Conservation (phyloP, 2,888 invertebrate genomes). For the Cerastoderma edule region DNA sequence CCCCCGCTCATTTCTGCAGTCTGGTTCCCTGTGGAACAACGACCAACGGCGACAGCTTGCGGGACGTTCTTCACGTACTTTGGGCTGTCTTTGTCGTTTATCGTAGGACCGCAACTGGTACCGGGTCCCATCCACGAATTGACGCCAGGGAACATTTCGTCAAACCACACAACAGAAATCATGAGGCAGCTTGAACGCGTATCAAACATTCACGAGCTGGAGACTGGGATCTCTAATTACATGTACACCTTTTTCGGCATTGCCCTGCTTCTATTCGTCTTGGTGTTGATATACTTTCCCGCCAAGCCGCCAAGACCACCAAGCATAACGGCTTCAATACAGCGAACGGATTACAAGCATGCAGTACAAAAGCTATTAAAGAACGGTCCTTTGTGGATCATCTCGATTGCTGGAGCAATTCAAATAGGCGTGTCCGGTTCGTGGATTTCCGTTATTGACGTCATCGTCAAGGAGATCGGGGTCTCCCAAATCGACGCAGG, state of each 20-base stretch:
- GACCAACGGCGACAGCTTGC: constrained; percentile 81
- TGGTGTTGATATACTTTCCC: constrained; percentile 75
- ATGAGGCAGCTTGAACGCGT: constrained; percentile 29
- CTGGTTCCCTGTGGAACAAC: constrained; percentile 84
- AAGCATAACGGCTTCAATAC: constrained; percentile 69
- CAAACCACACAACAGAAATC: neutral
- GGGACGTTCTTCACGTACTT: constrained; percentile 44
- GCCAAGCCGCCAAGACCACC: constrained; percentile 74
- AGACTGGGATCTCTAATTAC: constrained; percentile 28
- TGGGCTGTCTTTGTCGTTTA: constrained; percentile 45
- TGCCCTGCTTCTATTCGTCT: constrained; percentile 42
- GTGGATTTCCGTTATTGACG: constrained; percentile 48
- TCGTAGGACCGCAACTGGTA: constrained; percentile 47
- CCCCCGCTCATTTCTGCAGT: constrained; percentile 83
- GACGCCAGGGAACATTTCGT: neutral
- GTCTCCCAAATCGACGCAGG: constrained; percentile 50
- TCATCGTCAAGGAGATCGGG: constrained; percentile 44
- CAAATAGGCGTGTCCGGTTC: constrained; percentile 33
- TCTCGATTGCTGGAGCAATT: constrained; percentile 31
- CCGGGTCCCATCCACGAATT: constrained; percentile 30
- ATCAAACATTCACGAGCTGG: no score
- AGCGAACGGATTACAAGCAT: constrained; percentile 64
- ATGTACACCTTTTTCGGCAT: constrained; percentile 29
- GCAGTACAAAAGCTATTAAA: constrained; percentile 36
- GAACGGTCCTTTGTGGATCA: constrained; percentile 47